Evolutionary conservation across 2,888 invertebrate genomes (phyloP), one percentile per base, ranked within the genome.

Genomic region (Eubasilissa splendida): DNA sequence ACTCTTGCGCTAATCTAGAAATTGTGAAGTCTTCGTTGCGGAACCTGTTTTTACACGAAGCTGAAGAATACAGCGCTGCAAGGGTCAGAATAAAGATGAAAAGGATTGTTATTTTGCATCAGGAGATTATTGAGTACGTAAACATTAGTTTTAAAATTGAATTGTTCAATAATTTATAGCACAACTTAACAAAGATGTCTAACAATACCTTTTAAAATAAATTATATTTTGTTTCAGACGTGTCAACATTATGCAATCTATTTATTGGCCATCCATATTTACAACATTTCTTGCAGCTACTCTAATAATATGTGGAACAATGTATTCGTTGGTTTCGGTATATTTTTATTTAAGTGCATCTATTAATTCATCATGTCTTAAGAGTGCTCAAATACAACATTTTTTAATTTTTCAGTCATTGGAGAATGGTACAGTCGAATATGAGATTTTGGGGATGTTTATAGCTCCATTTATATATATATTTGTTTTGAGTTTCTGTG

Each of bases 401-500:
- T 42, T 42, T 42, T 1, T 7, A 42, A 2, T 78, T 54, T 78
- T 71, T 31, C 52, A 78, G 71, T 63, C 71, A 3, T 52, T 78
- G n/a, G 77, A 78, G 50, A 31, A 60, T 31, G 60, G 60, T 7
- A 52, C 22, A n/a, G 14, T 71, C 14, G 58, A 60, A n/a, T 71
- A 71, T 33, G 77, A 78, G 11, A 31, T 63, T 11, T 8, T 78
- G 31, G 52, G 60, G 1, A 31, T 78, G 4, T 52, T 59, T 11
- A 50, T 71, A 22, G n/a, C 53, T 31, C 71, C 70, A n/a, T 10
- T 68, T 12, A 9, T 68, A 8, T 58, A 70, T 50, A 56, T 77
- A 42, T 77, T 33, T 22, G 22, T 71, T 22, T 12, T 78, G 12
- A 71, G 77, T 78, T 52, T 58, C 3, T 70, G 22, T 52, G 77